A percentile compares a stretch with the other conserved stretches of the same genome.
phyloP scores from a whole-genome alignment of 1,140 invertebrate species.

The Fopius arisanus region DNA sequence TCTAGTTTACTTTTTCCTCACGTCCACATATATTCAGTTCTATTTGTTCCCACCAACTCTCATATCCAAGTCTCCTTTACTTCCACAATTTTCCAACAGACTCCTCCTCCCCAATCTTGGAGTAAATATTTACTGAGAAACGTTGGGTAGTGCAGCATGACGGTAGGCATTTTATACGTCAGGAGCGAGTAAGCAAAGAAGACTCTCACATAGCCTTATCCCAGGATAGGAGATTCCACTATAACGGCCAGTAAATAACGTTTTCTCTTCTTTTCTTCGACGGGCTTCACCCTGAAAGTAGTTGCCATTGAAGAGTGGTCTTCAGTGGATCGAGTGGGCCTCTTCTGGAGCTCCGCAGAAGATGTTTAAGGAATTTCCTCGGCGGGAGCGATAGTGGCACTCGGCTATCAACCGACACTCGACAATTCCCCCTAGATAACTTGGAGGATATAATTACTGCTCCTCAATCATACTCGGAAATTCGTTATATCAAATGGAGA shows the following conservation, averaged over 20 bases:
- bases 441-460: neutral
- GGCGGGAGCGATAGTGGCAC: neutral
- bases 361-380: neutral
- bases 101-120: conserved; percentile 38
- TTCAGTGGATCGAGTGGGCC: neutral
- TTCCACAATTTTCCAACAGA: neutral
- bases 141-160: neutral
- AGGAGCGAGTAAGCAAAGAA: neutral
- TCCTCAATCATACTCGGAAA: neutral
- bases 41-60: neutral
- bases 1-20: neutral
- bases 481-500: neutral
- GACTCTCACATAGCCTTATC: neutral
- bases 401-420: neutral
- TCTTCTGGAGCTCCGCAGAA: neutral
- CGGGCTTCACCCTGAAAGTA: conserved; percentile 27
- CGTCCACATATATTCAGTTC: neutral
- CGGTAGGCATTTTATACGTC: neutral
- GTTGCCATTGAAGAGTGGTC: neutral
- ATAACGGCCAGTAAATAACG: conserved; percentile 33
- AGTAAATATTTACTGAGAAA: conserved; percentile 48
- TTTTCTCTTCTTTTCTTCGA: conserved; percentile 30
- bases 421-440: neutral
- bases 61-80: neutral
- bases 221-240: neutral